Conservation (phyloP, 1,140 invertebrate species). For the Dreissena polymorpha region DNA sequence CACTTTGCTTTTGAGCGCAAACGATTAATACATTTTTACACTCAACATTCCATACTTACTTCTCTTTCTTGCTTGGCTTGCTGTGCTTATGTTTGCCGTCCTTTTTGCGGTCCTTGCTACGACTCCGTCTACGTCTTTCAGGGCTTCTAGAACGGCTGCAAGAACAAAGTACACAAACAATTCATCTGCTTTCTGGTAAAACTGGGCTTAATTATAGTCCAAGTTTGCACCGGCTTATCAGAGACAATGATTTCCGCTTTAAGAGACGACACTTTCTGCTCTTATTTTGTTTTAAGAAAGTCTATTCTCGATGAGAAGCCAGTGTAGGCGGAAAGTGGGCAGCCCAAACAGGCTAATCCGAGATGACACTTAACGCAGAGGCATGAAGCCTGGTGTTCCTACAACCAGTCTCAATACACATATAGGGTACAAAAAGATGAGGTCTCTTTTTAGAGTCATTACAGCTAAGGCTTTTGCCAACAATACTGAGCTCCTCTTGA, state of each 20-base stretch:
- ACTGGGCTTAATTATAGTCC: not conserved
- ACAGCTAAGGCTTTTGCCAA: too few relatives aligned
- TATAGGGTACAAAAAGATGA: too few relatives aligned
- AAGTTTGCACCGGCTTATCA: not conserved
- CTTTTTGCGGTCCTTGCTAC: conserved; percentile 68
- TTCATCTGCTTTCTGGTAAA: not conserved
- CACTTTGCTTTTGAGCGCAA: too few relatives aligned
- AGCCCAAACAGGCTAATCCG: too few relatives aligned
- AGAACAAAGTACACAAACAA: not conserved
- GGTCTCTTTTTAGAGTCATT: too few relatives aligned
- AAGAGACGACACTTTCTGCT: not conserved
- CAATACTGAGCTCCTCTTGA: too few relatives aligned
- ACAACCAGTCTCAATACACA: too few relatives aligned
- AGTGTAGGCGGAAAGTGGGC: not conserved
- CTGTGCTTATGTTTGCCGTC: conserved; percentile 62
- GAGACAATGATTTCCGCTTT: not conserved
- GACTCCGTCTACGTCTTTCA: conserved; percentile 61
- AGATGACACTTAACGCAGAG: too few relatives aligned
- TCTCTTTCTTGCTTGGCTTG: conserved; percentile 61
- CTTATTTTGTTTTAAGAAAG: not conserved
- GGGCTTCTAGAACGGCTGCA: conserved; percentile 44
- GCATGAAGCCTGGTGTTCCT: too few relatives aligned
- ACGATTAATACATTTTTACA: too few relatives aligned
- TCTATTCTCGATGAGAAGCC: not conserved
- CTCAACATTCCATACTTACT: too few relatives aligned